Percentiles rank a stretch among this genome's conserved stretches.
Evolutionary conservation across 2,797 vertebrate species (phyloP).

Genomic region (Oryzias sinensis): DNA sequence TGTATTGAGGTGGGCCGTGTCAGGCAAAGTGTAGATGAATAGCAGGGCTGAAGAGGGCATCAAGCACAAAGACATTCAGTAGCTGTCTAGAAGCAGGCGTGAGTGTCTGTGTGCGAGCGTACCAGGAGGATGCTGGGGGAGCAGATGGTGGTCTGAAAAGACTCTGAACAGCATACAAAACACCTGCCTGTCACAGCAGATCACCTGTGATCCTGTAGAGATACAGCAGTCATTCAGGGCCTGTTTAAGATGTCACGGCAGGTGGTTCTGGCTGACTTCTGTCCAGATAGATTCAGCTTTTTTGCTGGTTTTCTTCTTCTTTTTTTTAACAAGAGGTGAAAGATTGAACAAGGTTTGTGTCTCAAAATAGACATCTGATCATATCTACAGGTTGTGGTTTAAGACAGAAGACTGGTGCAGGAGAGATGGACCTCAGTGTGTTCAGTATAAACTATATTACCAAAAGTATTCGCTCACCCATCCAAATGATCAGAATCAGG

Average conservation of each 20-base stretch:
- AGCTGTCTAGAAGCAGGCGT: constrained; percentile 28
- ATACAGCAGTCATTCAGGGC: constrained; percentile 51
- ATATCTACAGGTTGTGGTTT: constrained; percentile 39
- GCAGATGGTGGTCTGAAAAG: constrained; percentile 59
- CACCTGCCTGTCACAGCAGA: constrained; percentile 74
- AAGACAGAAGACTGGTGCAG: constrained; percentile 16
- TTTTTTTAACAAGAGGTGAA: constrained; percentile 53
- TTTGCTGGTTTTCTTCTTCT: no score
- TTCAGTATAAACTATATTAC: no score
- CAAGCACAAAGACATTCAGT: constrained; percentile 34
- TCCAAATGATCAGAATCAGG: no score
- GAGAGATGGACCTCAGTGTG: constrained; percentile 2
- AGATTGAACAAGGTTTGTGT: constrained; percentile 45
- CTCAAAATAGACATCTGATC: constrained; percentile 47
- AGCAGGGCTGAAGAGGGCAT: constrained; percentile 38
- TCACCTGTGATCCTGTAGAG: constrained; percentile 67
- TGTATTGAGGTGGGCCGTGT: constrained; percentile 39
- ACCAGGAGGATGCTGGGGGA: constrained; percentile 43
- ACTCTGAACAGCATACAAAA: constrained; percentile 68
- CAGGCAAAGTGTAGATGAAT: constrained; percentile 52
- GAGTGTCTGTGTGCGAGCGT: constrained; percentile 9
- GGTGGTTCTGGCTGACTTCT: constrained; percentile 51
- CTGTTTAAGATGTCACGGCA: constrained; percentile 62
- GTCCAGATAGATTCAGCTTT: constrained; percentile 34
- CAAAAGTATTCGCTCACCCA: no score